Evolutionary conservation across 2,888 invertebrate species (phyloP), one percentile per base, ranked within the genome.

Genomic region (Hirtodrosophila trivittata): DNA sequence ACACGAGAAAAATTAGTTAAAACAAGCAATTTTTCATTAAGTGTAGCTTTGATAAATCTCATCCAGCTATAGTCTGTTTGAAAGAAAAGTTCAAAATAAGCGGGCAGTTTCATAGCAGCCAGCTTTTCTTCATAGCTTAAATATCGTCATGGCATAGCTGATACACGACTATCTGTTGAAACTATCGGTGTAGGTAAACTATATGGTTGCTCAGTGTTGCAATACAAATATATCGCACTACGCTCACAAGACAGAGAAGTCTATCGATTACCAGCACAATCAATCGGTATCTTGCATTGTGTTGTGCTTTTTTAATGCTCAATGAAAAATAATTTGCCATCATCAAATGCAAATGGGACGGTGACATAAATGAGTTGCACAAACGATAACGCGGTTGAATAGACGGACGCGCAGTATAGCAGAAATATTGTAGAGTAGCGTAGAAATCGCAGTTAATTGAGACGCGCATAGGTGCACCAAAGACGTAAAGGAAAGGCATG

Each of bases 281-380:
- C 50, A 43, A 50, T 72, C 57, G 72, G 37, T 47, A 35, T 51
- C 50, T 65, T 58, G 41, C 63, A 52, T 66, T 74, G 74, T 69
- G 70, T 66, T 66, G 70, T 30, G 12, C 5, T 72, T 73, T 66
- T 73, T 74, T 73, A 56, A 62, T 74, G 66, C 41, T 66, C 55
- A 70, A 62, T 66, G 66, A 73, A 74, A 74, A 74, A 26, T 59
- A 59, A 66, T 66, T 73, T 37, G 58, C 49, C 58, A 73, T 58
- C 47, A 66, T 58, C 71, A 67, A 70, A 52, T 33, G 68, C 71
- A 67, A 67, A 67, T 72, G 68, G 73, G 64, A 72, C 72, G 72
- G 73, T 72, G 71, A 72, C 67, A 71, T 72, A 71, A 70, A 70
- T 72, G 50, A 47, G 26, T 67, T 66, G 41, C 50, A 55, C 43